Evolutionary conservation across 2,888 invertebrate genomes (phyloP), one percentile per base, ranked within the genome.

Genomic region (Tribolium freemani): DNA sequence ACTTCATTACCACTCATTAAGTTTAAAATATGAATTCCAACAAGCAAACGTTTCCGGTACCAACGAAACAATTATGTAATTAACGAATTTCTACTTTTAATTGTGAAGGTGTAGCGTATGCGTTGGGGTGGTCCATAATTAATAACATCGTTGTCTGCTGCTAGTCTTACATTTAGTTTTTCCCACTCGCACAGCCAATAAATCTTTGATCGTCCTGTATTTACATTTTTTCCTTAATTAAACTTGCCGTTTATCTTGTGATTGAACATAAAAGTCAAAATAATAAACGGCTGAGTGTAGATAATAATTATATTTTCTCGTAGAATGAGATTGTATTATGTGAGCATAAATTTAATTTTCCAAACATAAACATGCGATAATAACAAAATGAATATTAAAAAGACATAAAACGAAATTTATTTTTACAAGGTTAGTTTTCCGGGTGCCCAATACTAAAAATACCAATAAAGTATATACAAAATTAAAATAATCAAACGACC

Each of bases 301-400:
- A 20, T n/a, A 20, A 51, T 51, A 51, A 51, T 51, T 51, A 51
- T 9, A 20, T 51, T 51, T 38, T 51, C 20, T 51, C 4, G 51
- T 20, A 51, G 51, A 20, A 9, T 51, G 20, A n/a, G 20, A 13
- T 51, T 51, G 16, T 51, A 20, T 20, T 51, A 51, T n/a, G 20
- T 20, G 51, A 20, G 20, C 51, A 51, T 51, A 51, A 51, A 51
- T 51, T 51, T 51, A n/a, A 20, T 20, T 9, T 51, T 51, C 20
- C 1, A 20, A 51, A 51, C 51, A 51, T 51, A 51, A 51, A 51
- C 20, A 51, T 51, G 51, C 51, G 51, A 51, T 51, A 51, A 51
- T 51, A 51, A 51, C 51, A 51, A 51, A 13, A 51, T 51, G 20
- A 51, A 51, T 48, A 48, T 51, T 51, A 51, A 51, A 51, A 51